A percentile compares a stretch with the other conserved stretches of the same genome.
Evolutionary conservation across 2,888 invertebrate species (phyloP).

Genomic region (Philonicus albiceps): DNA sequence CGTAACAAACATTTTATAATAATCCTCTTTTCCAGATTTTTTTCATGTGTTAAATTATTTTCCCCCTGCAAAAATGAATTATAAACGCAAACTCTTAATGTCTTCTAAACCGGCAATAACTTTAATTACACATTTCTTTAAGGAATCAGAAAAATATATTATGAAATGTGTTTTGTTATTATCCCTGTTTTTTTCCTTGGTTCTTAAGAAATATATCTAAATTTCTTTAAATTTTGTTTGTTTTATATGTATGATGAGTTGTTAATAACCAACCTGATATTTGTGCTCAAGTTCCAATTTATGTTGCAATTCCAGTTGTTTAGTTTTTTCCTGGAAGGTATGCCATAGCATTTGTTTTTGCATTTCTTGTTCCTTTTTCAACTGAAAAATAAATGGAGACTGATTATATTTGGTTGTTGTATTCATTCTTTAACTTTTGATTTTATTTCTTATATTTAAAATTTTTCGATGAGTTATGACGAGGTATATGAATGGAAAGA

Average conservation of each 20-base stretch:
- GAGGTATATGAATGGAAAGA: background rate
- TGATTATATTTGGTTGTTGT: background rate
- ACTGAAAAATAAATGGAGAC: constrained; percentile 67
- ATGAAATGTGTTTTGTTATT: background rate
- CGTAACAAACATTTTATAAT: too few species aligned
- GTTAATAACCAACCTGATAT: constrained; percentile 75
- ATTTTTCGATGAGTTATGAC: background rate
- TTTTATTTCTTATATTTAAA: background rate
- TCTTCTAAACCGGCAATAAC: background rate
- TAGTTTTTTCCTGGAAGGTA: constrained; percentile 90
- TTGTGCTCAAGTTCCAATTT: constrained; percentile 89
- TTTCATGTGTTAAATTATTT: background rate
- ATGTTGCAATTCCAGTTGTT: constrained; percentile 89
- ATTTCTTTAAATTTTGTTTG: background rate
- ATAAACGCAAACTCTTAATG: background rate
- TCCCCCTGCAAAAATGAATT: background rate
- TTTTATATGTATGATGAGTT: constrained; percentile 5
- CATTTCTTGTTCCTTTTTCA: constrained; percentile 92
- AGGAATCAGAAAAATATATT: background rate
- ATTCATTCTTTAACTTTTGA: background rate
- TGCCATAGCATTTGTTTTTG: constrained; percentile 91
- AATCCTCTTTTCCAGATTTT: background rate
- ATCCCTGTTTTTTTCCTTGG: constrained; percentile 17
- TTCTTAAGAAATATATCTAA: background rate
- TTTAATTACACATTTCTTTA: background rate